Conservation (phyloP, 2,113 vertebrate genomes). For the Fregetta grallaria region DNA sequence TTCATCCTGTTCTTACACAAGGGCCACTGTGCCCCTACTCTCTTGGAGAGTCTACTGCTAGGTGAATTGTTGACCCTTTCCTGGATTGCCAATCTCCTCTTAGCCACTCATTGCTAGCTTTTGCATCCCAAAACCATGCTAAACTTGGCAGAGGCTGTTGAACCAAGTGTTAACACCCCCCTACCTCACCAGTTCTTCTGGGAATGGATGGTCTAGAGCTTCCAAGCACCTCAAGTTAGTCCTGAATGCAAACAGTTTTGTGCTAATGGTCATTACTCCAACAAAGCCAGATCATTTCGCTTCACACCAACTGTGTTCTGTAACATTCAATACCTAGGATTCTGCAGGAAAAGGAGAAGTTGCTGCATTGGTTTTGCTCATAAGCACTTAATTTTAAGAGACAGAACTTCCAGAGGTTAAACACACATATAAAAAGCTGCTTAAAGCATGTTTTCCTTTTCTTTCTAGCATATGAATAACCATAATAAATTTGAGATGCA, state of each 20-base stretch:
- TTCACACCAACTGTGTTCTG: accelerated
- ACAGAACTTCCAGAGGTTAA: not conserved
- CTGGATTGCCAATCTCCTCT: not conserved
- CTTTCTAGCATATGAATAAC: not conserved
- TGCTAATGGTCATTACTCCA: not conserved
- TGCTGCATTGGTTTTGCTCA: not conserved
- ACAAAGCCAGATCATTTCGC: not conserved
- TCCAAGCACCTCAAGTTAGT: not conserved
- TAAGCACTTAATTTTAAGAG: not conserved
- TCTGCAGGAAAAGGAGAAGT: not conserved
- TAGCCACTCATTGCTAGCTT: not conserved
- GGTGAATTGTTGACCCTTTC: not conserved
- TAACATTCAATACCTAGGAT: not conserved
- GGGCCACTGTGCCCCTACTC: not conserved
- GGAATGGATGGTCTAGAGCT: not conserved
- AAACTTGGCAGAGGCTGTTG: not conserved
- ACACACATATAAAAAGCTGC: not conserved
- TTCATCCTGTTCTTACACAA: not conserved
- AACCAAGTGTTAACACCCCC: not conserved
- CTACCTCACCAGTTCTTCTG: not conserved
- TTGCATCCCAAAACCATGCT: not conserved
- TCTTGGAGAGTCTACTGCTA: not conserved
- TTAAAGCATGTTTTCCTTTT: not conserved
- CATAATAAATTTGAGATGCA: not conserved
- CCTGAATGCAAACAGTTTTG: not conserved